These are phyloP conservation scores for Limnephilus lunatus DNA, from an alignment of 2,888 invertebrate species.

Conservation along the genomic window DNA sequence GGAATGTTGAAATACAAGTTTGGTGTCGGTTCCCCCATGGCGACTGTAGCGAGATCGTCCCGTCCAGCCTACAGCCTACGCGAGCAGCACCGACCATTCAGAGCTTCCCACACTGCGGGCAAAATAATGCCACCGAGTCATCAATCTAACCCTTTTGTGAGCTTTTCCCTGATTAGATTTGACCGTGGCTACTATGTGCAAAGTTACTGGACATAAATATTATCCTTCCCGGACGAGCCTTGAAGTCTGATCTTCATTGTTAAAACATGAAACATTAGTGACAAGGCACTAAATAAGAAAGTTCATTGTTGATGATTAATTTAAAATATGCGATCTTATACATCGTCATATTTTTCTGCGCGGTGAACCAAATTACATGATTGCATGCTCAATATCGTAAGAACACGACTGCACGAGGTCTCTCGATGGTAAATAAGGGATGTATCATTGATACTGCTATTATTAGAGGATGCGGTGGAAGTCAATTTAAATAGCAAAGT, in stretches of 20 bases:
- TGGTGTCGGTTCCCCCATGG: constrained; percentile 59
- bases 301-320: constrained; percentile 25
- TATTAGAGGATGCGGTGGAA: not conserved
- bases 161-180: not conserved
- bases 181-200: constrained; percentile 17
- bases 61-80: constrained; percentile 42
- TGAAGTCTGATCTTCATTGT: constrained; percentile 42
- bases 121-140: constrained; percentile 38
- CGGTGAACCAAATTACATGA: constrained; percentile 24
- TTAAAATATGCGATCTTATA: constrained; percentile 6
- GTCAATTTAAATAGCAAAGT: not conserved
- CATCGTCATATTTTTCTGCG: constrained; percentile 27
- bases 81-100: constrained; percentile 30
- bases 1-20: constrained; percentile 67
- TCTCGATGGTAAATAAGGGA: constrained; percentile 12
- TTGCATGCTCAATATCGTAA: not conserved
- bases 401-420: constrained; percentile 22
- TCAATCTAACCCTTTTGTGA: constrained; percentile 10
- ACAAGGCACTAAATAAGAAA: constrained; percentile 42
- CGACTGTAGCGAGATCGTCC: constrained; percentile 47
- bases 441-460: constrained; percentile 4
- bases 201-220: constrained; percentile 10
- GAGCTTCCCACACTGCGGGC: constrained; percentile 10
- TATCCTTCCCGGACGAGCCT: constrained; percentile 13
- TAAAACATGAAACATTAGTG: constrained; percentile 41